phyloP scores from a whole-genome alignment of 2,888 invertebrate genomes.

The Andrena bicolor region DNA sequence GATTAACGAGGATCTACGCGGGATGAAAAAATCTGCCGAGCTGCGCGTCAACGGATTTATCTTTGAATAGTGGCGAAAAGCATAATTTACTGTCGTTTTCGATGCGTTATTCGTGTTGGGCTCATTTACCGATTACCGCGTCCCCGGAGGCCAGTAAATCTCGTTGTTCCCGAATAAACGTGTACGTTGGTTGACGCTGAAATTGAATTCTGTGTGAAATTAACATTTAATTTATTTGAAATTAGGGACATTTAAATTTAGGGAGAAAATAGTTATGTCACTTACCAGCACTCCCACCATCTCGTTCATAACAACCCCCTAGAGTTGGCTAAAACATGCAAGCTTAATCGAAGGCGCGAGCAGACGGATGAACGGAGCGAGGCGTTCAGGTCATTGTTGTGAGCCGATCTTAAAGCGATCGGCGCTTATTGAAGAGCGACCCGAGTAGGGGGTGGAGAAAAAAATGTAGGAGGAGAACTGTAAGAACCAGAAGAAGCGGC shows the following conservation, averaged over 20 bases:
- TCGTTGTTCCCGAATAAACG: too few species aligned
- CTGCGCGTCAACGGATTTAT: neutral
- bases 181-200: too few species aligned
- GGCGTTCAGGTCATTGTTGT: slow-evolving; percentile 64
- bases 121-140: neutral
- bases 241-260: too few species aligned
- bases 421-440: slow-evolving; percentile 78
- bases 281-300: neutral
- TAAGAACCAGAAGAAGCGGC: slow-evolving; percentile 44
- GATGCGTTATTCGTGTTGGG: neutral
- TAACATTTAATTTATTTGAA: too few species aligned
- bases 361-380: neutral
- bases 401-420: slow-evolving; percentile 75
- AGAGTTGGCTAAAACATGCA: neutral
- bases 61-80: neutral
- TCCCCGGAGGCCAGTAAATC: neutral
- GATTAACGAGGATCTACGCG: slow-evolving; percentile 22
- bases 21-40: neutral
- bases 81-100: neutral
- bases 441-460: slow-evolving; percentile 63
- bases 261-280: neutral
- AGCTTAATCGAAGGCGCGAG: neutral
- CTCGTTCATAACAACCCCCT: neutral
- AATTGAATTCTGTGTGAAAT: too few species aligned
- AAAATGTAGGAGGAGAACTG: slow-evolving; percentile 56